A percentile compares a stretch with the other conserved stretches of the same genome.
These are phyloP conservation scores for Lerista edwardsae DNA, from an alignment of 2,797 vertebrate genomes.

Conservation along the genomic window DNA sequence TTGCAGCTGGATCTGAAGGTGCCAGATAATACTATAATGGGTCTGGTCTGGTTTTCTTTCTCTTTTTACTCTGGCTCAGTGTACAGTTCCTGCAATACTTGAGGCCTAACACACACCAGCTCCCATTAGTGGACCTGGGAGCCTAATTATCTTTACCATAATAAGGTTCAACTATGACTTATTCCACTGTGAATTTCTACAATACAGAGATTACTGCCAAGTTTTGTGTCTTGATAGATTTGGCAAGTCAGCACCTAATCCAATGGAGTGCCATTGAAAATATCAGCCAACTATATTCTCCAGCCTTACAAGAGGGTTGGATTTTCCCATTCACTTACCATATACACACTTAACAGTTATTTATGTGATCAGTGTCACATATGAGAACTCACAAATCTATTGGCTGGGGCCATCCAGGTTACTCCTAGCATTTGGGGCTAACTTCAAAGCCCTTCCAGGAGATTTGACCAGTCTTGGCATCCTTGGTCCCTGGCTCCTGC, in stretches of 20 bases:
- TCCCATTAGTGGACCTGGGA: background rate
- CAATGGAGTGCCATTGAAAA: background rate
- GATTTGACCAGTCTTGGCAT: too few species aligned
- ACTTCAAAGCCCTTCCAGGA: too few species aligned
- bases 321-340: too few species aligned
- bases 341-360: background rate
- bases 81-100: background rate
- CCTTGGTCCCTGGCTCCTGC: too few species aligned
- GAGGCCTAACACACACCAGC: background rate
- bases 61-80: background rate
- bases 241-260: background rate
- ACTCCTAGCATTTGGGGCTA: too few species aligned
- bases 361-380: background rate
- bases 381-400: background rate
- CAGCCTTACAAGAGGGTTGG: too few species aligned
- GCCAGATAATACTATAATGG: background rate
- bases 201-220: background rate
- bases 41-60: background rate
- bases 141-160: constrained; percentile 3
- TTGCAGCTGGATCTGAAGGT: background rate
- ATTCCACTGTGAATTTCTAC: background rate
- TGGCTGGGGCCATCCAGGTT: background rate
- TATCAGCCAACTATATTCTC: background rate
- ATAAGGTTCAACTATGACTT: background rate
- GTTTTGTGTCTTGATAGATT: background rate